Evolutionary conservation across 2,113 vertebrate genomes (phyloP), one percentile per base, ranked within the genome.

Genomic region (Ifrita kowaldi): DNA sequence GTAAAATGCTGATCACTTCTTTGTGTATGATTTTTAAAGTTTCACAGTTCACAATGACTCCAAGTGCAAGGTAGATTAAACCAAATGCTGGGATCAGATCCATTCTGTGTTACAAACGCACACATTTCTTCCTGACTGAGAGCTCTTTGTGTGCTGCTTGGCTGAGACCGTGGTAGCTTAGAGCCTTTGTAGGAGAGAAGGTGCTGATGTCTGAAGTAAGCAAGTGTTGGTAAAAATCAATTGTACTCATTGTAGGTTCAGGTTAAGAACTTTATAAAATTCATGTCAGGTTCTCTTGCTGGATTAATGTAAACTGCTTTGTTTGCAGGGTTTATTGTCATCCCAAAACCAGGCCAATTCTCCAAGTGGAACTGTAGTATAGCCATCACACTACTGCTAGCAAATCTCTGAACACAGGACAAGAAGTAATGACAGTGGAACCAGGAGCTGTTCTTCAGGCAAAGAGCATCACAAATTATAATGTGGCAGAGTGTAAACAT

Each of bases 331-430:
- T 98, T 98, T 98, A 98, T 98, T 99, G 98, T 98, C 99, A 97
- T 98, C 99, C 98, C 99, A 98, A 98, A 98, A 96, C 98, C 99
- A 99, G 98, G 99, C 99, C 99, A 98, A 98, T 98, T 99, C 98
- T 98, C 98, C 99, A 98, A 99, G 99, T 98, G 99, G 99, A 96
- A 99, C 99, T 97, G 98, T 99, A 98, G 99, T 99, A 98, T 99
- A 99, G 99, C 97, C 97, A 98, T 95, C 98, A 97, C 98, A 96
- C 98, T 97, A 97, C 98, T 98, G 98, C 98, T 98, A 98, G 98
- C 98, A 98, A 98, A 98, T 96, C 97, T 97, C 98, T 98, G 98
- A 98, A 98, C 98, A 57, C 96, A 98, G 87, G 97, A 97, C 96
- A 96, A 97, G 97, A 98, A 97, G 97, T 96, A 97, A 98, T 96